Base-by-base conservation (phyloP, 2,888 invertebrate genomes). In the Camptogramma bilineatum region DNA sequence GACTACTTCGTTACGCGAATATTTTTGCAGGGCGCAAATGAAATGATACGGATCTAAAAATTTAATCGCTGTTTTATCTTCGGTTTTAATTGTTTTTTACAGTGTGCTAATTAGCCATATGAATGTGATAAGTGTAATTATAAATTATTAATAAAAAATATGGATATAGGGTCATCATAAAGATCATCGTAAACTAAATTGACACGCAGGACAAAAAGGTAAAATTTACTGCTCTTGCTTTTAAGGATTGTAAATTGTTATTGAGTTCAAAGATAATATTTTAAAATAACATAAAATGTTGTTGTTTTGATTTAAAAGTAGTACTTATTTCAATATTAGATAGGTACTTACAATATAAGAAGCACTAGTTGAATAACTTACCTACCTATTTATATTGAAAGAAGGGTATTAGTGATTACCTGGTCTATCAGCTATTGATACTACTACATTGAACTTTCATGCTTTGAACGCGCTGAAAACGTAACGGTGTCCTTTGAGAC, bases 1-100 rank as follows among this genome's bases (percentile, higher is more conserved):
- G 68, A 80, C 86, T 85, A 83, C 88, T 85, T 80, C 73, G 82
- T 86, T 88, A 89, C 88, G 84, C 84, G 69, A 65, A 73, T 51
- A 68, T 59, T 55, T 56, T 67, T 66, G 58, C 50, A 52, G 52
- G 44, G 51, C 46, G 51, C 56, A 63, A 71, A 72, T 66, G 34
- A 51, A 19, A 54, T 17, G 53, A 46, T 51, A 51, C 47, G 28
- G 28, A 34, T 34, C 50, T 31, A 57, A 62, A 58, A 44, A 34
- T 65, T 42, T 51, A 57, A 62, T 56, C 48, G 50, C 34, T 28
- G 44, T 13, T 52, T 51, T 57, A 52, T 52, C 34, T 52, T 63
- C 34, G 2, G n/a, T 47, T 51, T 64, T 64, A 59, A 64, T 66
- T 66, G 46, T 50, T 42, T 48, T 52, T 19, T 31, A 46, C 57